Percentiles rank a stretch among this genome's conserved stretches.
phyloP scores from a whole-genome alignment of 2,888 invertebrate genomes.

The Melangyna quadrimaculata region DNA sequence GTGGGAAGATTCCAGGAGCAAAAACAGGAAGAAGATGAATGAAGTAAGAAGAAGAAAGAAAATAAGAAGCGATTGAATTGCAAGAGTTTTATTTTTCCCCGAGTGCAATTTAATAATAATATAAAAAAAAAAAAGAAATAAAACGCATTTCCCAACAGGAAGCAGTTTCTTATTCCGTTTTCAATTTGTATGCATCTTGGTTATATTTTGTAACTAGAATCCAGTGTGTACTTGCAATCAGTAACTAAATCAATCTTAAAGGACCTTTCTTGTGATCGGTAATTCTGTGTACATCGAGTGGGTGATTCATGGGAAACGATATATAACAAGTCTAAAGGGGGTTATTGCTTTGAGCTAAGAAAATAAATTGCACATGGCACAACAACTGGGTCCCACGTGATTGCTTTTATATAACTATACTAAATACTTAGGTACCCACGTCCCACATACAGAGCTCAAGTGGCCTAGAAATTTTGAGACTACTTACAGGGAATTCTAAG shows the following conservation, averaged over 20 bases:
- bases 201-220: neutral
- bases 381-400: too few species aligned
- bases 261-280: neutral
- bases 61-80: slow-evolving; percentile 7
- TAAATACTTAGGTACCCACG: too few species aligned
- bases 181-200: slow-evolving; percentile 23
- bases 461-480: too few species aligned
- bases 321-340: neutral
- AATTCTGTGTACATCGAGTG: neutral
- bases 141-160: neutral
- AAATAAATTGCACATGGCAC: too few species aligned
- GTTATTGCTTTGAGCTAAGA: neutral
- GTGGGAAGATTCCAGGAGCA: neutral
- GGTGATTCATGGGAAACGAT: neutral
- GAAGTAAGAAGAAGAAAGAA: neutral
- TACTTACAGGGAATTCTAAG: too few species aligned
- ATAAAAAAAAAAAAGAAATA: neutral
- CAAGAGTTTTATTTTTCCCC: neutral
- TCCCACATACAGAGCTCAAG: too few species aligned
- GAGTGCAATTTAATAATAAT: neutral
- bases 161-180: slow-evolving; percentile 25
- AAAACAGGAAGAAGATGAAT: neutral
- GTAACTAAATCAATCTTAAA: slow-evolving; percentile 5
- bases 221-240: slow-evolving; percentile 7
- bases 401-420: too few species aligned